These are phyloP conservation scores for Eptesicus fuscus DNA, from an alignment of 2,113 vertebrate species.

Conservation along the genomic window DNA sequence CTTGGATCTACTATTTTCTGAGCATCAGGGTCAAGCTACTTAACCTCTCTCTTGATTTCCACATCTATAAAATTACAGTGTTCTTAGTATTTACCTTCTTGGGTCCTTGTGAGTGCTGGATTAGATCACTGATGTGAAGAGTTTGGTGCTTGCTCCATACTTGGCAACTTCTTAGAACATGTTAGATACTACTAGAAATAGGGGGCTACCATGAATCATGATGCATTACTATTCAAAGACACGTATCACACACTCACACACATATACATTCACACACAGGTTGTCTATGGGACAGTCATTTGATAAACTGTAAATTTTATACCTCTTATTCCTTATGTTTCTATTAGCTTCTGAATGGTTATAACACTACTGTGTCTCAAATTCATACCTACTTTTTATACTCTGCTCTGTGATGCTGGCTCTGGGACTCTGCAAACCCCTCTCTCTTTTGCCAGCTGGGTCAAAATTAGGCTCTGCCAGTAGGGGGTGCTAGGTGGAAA, in stretches of 20 bases:
- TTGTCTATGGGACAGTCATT: neutral
- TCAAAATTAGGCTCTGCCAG: neutral
- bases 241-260: neutral
- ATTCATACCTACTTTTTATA: neutral
- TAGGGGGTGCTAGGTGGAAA: neutral
- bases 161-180: neutral
- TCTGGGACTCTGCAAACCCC: neutral
- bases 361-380: neutral
- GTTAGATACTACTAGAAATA: neutral
- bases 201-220: neutral
- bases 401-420: neutral
- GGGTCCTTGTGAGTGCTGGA: neutral
- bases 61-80: neutral
- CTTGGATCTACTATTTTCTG: neutral
- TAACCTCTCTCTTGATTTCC: neutral
- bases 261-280: neutral
- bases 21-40: neutral
- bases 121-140: neutral
- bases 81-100: neutral
- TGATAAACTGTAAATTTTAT: neutral
- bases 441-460: neutral
- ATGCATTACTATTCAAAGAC: neutral
- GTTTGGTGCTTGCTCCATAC: neutral
- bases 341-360: neutral
- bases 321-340: neutral